Percentiles rank a stretch among this genome's conserved stretches.
These are phyloP conservation scores for Drosophila lowei DNA, from an alignment of 1,140 invertebrate species.

Conservation along the genomic window DNA sequence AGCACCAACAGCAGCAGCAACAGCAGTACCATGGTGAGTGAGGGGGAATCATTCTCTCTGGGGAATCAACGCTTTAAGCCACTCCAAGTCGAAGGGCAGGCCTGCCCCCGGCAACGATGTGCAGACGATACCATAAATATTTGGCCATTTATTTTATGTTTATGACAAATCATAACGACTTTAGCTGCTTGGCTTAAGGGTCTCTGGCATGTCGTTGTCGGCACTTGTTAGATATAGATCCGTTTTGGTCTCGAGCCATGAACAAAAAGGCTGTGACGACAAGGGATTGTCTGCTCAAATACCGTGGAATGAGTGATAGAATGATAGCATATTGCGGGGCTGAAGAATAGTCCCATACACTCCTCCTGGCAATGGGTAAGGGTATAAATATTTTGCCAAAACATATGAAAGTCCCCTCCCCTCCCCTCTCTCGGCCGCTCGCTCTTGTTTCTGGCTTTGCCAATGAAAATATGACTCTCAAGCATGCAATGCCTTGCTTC, in stretches of 20 bases:
- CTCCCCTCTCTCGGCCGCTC: slow-evolving; percentile 6
- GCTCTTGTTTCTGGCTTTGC: slow-evolving; percentile 19
- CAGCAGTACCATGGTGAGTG: slow-evolving; percentile 65
- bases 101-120: slow-evolving; percentile 40
- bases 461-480: slow-evolving; percentile 65
- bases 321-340: neutral
- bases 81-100: slow-evolving; percentile 18
- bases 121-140: slow-evolving; percentile 71
- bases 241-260: slow-evolving; percentile 53
- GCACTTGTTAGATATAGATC: slow-evolving; percentile 77
- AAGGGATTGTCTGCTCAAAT: neutral
- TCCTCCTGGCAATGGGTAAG: neutral
- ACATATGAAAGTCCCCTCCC: slow-evolving; percentile 46
- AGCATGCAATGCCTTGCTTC: slow-evolving; percentile 56
- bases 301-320: slow-evolving; percentile 6
- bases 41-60: neutral
- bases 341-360: neutral
- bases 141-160: slow-evolving; percentile 82
- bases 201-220: slow-evolving; percentile 68
- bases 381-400: slow-evolving; percentile 45
- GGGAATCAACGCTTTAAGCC: slow-evolving; percentile 29
- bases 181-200: slow-evolving; percentile 73
- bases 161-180: slow-evolving; percentile 82
- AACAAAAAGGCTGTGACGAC: neutral
- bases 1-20: slow-evolving; percentile 49